phyloP scores from a whole-genome alignment of 2,797 vertebrate species.

The Labeo calbasu region DNA sequence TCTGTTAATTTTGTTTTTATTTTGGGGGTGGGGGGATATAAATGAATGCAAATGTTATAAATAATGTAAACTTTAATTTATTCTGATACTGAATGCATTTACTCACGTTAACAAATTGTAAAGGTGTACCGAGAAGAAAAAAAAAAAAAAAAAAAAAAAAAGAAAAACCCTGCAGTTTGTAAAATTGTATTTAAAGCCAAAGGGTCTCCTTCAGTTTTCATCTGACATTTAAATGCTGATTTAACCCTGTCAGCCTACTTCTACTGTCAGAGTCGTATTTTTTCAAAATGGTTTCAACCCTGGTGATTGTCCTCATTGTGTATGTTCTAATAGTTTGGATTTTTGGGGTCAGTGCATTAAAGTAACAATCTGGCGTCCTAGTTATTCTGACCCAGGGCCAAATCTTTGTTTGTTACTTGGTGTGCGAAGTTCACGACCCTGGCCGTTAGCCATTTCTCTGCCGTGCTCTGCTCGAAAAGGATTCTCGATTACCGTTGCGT shows the following conservation, averaged over 20 bases:
- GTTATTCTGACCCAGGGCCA: constrained; percentile 55
- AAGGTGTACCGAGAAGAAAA: neutral
- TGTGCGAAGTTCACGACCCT: constrained; percentile 66
- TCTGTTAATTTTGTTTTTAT: too few relatives aligned
- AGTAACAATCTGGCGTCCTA: constrained; percentile 35
- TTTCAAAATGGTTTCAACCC: neutral
- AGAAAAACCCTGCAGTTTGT: neutral
- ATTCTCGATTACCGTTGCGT: constrained; percentile 67
- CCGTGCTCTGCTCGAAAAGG: constrained; percentile 66
- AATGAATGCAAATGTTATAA: too few relatives aligned
- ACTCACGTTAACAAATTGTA: neutral
- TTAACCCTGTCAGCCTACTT: neutral
- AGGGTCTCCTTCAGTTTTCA: neutral
- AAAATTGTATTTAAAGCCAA: neutral
- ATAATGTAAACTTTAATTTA: neutral
- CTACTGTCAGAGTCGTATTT: neutral
- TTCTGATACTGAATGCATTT: neutral
- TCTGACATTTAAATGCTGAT: neutral
- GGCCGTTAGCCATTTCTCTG: constrained; percentile 40
- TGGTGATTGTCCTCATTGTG: neutral
- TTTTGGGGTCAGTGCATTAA: neutral
- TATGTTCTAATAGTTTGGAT: neutral
- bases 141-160: neutral
- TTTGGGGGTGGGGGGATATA: too few relatives aligned
- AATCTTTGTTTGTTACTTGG: constrained; percentile 65